Evolutionary conservation across 2,888 invertebrate species (phyloP), one percentile per base, ranked within the genome.

Genomic region (Andrena hattorfiana): DNA sequence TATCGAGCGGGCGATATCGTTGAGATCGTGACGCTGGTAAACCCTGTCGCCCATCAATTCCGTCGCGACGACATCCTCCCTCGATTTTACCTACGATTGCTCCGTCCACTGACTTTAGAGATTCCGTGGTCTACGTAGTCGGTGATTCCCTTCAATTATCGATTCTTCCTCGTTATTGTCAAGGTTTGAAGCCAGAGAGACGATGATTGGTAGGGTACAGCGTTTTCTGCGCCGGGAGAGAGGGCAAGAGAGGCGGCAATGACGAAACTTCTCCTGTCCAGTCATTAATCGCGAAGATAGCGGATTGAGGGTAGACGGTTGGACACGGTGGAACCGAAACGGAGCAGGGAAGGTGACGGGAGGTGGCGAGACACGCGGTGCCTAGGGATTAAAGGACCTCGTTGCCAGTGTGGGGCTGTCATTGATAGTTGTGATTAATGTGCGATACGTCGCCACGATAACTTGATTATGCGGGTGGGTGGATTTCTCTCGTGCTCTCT

Each of bases 381-480:
- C 70, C 78, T 20, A 59, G 48, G 83, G 72, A 85, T 85, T 83
- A 78, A 86, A 81, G 85, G 80, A 80, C 64, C 80, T 64, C 32
- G 71, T 54, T 77, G 69, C 62, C 42, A 70, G 69, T 60, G 63
- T 48, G 81, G 51, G 59, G 84, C 91, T 93, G 92, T 92, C 93
- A 91, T 92, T 92, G 93, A 92, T 93, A 93, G 92, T 93, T 92
- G 90, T 93, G 93, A 93, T 93, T 93, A 92, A 93, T 93, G 92
- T 78, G 88, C 87, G 85, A 89, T 90, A 88, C 85, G 84, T 89
- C 84, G 84, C 80, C 83, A 77, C 88, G 90, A 91, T 93, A 92
- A 92, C 91, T 92, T 89, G 91, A 92, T 93, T 92, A 93, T 91
- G 89, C 90, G 89, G 88, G 87, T 84, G 82, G 81, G 60, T 87